These are phyloP conservation scores for Tachypleus tridentatus DNA, from an alignment of 1,140 invertebrate genomes.

Conservation along the genomic window DNA sequence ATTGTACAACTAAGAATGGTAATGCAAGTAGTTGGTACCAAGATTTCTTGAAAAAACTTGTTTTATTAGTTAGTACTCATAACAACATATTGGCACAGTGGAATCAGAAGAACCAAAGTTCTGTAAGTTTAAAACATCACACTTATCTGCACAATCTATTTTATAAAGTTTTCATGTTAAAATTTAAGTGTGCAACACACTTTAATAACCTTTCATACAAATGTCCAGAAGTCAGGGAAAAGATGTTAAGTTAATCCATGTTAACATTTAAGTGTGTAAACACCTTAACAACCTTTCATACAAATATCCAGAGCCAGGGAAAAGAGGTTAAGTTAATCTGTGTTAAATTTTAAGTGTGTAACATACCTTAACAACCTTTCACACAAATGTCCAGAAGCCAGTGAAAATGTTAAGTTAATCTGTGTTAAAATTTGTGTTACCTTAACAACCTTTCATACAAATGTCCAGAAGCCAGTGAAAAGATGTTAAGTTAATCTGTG, in stretches of 20 bases:
- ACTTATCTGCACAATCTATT: too few species aligned
- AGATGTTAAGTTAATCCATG: slow-evolving; percentile 93
- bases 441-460: slow-evolving; percentile 90
- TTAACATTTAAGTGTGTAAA: too few species aligned
- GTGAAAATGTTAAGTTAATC: slow-evolving; percentile 84
- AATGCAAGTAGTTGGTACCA: too few species aligned
- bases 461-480: slow-evolving; percentile 97
- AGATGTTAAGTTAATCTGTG: slow-evolving; percentile 93
- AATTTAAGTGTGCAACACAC: neutral
- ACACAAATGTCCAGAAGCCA: slow-evolving; percentile 97
- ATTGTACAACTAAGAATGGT: too few species aligned
- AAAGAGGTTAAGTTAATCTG: slow-evolving; percentile 94
- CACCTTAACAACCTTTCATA: slow-evolving; percentile 88
- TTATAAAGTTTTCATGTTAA: slow-evolving; percentile 33
- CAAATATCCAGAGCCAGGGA: slow-evolving; percentile 97
- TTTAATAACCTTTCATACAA: slow-evolving; percentile 90
- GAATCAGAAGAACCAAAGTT: too few species aligned
- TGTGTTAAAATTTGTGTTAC: too few species aligned
- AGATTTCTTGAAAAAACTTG: too few species aligned
- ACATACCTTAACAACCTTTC: slow-evolving; percentile 82
- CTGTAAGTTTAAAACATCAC: too few species aligned
- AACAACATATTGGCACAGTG: too few species aligned
- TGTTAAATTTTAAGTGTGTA: too few species aligned
- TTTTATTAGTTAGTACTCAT: too few species aligned
- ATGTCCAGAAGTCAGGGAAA: slow-evolving; percentile 97